phyloP scores from a whole-genome alignment of 2,113 vertebrate species.

The Dicrurus megarhynchus region DNA sequence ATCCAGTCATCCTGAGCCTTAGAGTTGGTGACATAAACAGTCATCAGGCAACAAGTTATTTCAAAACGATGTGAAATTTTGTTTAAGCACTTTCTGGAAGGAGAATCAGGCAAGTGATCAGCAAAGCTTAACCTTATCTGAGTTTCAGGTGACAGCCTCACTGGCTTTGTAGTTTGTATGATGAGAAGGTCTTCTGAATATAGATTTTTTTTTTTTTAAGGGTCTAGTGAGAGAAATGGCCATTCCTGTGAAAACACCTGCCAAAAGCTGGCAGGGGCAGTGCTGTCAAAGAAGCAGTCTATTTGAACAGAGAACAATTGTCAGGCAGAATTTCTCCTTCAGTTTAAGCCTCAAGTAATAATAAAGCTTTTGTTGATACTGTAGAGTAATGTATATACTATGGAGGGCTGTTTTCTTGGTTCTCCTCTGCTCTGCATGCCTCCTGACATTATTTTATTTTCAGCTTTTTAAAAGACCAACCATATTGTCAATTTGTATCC shows the following conservation, averaged over 20 bases:
- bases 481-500: neutral
- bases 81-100: conserved; percentile 71
- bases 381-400: neutral
- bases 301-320: conserved; percentile 62
- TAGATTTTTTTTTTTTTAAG: neutral
- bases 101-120: conserved; percentile 69
- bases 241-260: conserved; percentile 53
- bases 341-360: neutral
- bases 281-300: conserved; percentile 76
- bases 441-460: neutral
- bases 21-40: conserved; percentile 64
- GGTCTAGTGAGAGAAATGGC: conserved; percentile 42
- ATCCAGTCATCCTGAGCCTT: conserved; percentile 61
- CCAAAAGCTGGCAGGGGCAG: conserved; percentile 44
- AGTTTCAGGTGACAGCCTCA: conserved; percentile 70
- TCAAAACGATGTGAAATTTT: conserved; percentile 74
- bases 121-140: conserved; percentile 75
- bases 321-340: conserved; percentile 48
- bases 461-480: neutral
- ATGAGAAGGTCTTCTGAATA: conserved; percentile 60
- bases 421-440: neutral
- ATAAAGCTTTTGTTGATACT: neutral
- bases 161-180: conserved; percentile 74
- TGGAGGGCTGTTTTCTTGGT: neutral
- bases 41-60: conserved; percentile 67